Base-by-base conservation (phyloP, 53 echinoderm and acorn worm genomes). In the Paracentrotus lividus region DNA sequence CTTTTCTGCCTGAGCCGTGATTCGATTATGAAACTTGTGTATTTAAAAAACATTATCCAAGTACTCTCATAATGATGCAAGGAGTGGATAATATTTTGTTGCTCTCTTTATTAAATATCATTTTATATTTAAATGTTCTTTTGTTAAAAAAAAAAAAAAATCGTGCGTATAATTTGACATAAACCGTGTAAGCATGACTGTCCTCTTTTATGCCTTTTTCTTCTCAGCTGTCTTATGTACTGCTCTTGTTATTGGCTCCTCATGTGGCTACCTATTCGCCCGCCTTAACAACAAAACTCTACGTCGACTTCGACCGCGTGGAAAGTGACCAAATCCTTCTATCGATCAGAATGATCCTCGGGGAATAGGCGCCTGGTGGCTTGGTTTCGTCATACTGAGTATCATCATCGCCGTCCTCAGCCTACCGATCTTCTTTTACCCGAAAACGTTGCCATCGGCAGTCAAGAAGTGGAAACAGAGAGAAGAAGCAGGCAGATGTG, bases 341-440 rank as follows among this genome's bases (percentile, higher is more conserved):
- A 65, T 94, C 72, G 53, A 67, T n/a, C 89, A 61, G 21, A 67
- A 51, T 64, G 96, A 96, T 42, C 96, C 94, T 26, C 90, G 96
- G 13, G 94, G 96, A 94, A 90, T 96, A 33, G 96, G 96, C 1
- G 96, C 96, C 10, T 96, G 96, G 96, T 96, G 96, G 96, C 85
- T 94, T 13, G 96, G 96, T 10, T 86, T 94, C 18, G 85, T 96
- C 31, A 47, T 93, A 13, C 47, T 93, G 10, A 88, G 94, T 36
- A 40, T 72, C 12, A 85, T 89, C 60, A 40, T 94, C 43, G 33
- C 90, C 29, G 15, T 96, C 27, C 40, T 94, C 20, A 81, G 93
- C 55, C 18, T 94, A 18, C 96, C 96, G 6, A 33, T 94, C 93
- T 94, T 93, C 85, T 84, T 94, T 47, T 96, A 94, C 56, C 96